Base-by-base conservation (phyloP, 2,888 invertebrate genomes). In the Malthinus flaveolus region DNA sequence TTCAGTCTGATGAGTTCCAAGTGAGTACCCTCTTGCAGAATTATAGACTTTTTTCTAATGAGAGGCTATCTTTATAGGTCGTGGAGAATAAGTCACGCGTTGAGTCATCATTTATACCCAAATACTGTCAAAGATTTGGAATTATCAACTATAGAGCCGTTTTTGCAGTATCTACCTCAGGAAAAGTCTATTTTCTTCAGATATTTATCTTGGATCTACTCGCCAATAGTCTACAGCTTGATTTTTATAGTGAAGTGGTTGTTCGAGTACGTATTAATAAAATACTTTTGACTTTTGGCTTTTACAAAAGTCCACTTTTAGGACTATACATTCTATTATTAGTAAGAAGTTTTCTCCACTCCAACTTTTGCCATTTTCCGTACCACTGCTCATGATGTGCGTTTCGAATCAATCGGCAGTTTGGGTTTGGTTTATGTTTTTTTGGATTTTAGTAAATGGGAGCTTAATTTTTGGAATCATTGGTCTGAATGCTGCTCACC, bases 31-130 rank as follows among this genome's bases (percentile, higher is more conserved):
- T n/a, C n/a, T n/a, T n/a, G n/a, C n/a, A n/a, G n/a, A n/a, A n/a
- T n/a, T n/a, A n/a, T n/a, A n/a, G n/a, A n/a, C n/a, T n/a, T n/a
- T n/a, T n/a, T n/a, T n/a, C n/a, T n/a, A n/a, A n/a, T n/a, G n/a
- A n/a, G n/a, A n/a, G n/a, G n/a, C n/a, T n/a, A n/a, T 36, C 1
- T 37, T 48, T 54, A 15, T 72, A 83, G 85, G 65, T 86, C 89
- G 60, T 91, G 90, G 84, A 81, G 91, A 58, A 84, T 92, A 42
- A 87, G 87, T 0, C 92, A 93, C 69, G 87, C 81, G 0, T 73
- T 93, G 46, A 91, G 90, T 31, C 92, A 93, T 74, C 92, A 93
- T 71, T 78, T 88, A 8, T 91, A 86, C 71, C 85, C 92, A 0
- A 92, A 93, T 72, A 89, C 91, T 0, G 75, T 87, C 5, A 83